Percentiles rank a stretch among this genome's conserved stretches.
These are phyloP conservation scores for Limnothrissa miodon DNA, from an alignment of 2,113 vertebrate genomes.

Conservation along the genomic window DNA sequence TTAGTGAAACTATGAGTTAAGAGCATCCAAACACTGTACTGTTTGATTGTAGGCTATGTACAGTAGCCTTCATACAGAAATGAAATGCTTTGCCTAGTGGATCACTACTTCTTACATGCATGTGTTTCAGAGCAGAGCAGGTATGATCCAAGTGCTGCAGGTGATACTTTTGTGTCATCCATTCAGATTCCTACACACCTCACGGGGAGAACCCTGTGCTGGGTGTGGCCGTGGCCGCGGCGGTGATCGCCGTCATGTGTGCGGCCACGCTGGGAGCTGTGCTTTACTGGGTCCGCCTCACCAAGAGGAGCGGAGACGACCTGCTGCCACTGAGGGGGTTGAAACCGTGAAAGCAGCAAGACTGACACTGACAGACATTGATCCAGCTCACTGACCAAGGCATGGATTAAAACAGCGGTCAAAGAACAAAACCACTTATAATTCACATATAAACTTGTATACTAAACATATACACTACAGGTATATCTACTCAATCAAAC, in stretches of 20 bases:
- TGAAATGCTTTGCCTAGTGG: too few relatives aligned
- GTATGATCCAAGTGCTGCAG: not conserved
- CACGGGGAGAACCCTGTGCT: not conserved
- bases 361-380: not conserved
- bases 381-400: not conserved
- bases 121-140: too few relatives aligned
- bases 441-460: not conserved
- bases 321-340: slow-evolving; percentile 9
- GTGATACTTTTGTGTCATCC: not conserved
- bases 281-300: slow-evolving; percentile 30
- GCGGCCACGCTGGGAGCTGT: slow-evolving; percentile 50
- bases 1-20: too few relatives aligned
- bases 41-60: too few relatives aligned
- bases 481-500: not conserved
- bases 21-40: too few relatives aligned
- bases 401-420: not conserved
- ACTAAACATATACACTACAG: not conserved
- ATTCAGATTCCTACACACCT: slow-evolving; percentile 32
- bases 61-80: too few relatives aligned
- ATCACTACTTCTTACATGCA: too few relatives aligned
- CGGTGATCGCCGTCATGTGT: slow-evolving; percentile 45
- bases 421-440: not conserved
- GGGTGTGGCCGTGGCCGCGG: slow-evolving; percentile 49
- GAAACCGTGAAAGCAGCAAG: not conserved
- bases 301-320: not conserved